Evolutionary conservation across 2,888 invertebrate genomes (phyloP).

Genomic region (Autographa gamma): DNA sequence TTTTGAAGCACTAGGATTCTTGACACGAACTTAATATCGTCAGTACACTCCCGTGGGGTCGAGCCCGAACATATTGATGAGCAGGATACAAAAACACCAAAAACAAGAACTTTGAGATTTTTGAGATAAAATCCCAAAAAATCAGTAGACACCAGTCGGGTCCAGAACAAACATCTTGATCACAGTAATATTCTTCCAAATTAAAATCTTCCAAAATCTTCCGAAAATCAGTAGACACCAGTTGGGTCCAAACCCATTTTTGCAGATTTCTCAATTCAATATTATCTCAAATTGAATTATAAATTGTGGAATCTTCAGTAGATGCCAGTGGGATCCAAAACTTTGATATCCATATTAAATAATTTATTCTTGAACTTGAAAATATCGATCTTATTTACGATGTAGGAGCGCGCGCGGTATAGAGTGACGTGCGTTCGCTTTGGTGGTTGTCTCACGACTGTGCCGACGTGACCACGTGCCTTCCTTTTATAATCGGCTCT

Average conservation of each 20-base stretch:
- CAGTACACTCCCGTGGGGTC: conserved; percentile 86
- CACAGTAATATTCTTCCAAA: conserved; percentile 45
- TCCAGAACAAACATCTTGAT: conserved; percentile 81
- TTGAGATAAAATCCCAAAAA: conserved; percentile 44
- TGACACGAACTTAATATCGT: conserved; percentile 64
- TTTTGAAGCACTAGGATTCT: conserved; percentile 69
- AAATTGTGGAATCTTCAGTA: conserved; percentile 70
- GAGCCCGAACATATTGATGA: conserved; percentile 78
- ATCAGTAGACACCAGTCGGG: conserved; percentile 80
- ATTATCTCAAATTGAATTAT: conserved; percentile 45
- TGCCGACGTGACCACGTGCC: conserved; percentile 81
- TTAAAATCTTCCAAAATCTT: conserved; percentile 47
- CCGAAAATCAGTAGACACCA: conserved; percentile 77
- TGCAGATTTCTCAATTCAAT: conserved; percentile 44
- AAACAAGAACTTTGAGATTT: conserved; percentile 26
- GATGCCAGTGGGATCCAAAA: conserved; percentile 86
- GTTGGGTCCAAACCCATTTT: conserved; percentile 83
- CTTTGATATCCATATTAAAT: conserved; percentile 81
- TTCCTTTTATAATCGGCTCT: conserved; percentile 81
- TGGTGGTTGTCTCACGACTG: conserved; percentile 78
- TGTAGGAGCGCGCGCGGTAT: conserved; percentile 68
- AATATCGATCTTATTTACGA: conserved; percentile 86
- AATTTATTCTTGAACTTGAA: conserved; percentile 69
- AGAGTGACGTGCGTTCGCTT: conserved; percentile 75
- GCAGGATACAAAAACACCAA: conserved; percentile 45